A percentile compares a stretch with the other conserved stretches of the same genome.
Evolutionary conservation across 1,140 invertebrate genomes (phyloP).

Genomic region (Leptonema lineaticorne): DNA sequence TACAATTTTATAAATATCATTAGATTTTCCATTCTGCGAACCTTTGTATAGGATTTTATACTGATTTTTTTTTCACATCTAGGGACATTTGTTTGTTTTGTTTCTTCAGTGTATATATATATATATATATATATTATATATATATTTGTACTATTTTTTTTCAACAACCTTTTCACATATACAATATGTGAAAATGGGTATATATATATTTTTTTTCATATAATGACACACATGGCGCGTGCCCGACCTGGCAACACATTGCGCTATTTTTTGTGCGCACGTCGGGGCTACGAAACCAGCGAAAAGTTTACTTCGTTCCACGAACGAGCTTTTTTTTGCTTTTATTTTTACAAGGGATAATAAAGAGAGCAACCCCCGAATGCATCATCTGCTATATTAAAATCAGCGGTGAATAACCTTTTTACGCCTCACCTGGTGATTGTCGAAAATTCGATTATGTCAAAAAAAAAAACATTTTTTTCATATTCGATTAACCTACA

Average conservation of each 20-base stretch:
- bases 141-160: background rate
- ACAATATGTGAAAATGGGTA: too few species aligned
- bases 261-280: conserved; percentile 40
- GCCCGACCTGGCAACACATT: conserved; percentile 38
- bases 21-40: too few species aligned
- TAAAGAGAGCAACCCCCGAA: too few species aligned
- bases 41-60: too few species aligned
- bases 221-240: conserved; percentile 40
- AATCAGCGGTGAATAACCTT: conserved; percentile 23
- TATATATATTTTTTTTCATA: conserved; percentile 37
- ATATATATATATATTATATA: background rate
- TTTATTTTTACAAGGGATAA: too few species aligned
- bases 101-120: background rate
- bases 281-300: conserved; percentile 17
- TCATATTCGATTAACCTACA: too few species aligned
- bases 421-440: background rate
- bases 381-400: conserved; percentile 13
- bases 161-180: too few species aligned
- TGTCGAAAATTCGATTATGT: background rate
- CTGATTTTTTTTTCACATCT: too few species aligned
- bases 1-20: too few species aligned
- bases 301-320: conserved; percentile 26
- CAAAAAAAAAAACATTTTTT: too few species aligned
- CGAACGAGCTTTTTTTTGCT: too few species aligned
- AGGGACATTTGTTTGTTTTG: background rate